Conservation (phyloP, 1,140 invertebrate genomes). For the Berghia stephanieae region DNA sequence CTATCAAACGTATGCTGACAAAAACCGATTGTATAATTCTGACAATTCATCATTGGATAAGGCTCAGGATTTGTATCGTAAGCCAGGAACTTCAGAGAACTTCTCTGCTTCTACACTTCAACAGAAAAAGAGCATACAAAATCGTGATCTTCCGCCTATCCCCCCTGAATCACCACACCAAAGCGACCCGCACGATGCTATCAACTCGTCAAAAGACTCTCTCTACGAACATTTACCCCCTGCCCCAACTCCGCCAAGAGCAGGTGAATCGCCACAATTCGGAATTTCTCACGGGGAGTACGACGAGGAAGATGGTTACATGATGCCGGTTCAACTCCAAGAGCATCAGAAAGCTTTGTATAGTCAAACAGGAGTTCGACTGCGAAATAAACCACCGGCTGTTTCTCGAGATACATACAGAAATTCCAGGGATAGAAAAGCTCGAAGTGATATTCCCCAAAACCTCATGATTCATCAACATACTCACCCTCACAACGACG, state of each 20-base stretch:
- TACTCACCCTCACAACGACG: conserved; percentile 23
- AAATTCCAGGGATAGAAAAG: conserved; percentile 32
- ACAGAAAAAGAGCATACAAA: conserved; percentile 43
- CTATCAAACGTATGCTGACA: too few species aligned
- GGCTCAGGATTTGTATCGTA: too few species aligned
- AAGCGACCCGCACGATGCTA: background rate
- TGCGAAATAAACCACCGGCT: conserved; percentile 44
- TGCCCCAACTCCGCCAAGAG: conserved; percentile 46
- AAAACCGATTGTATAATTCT: too few species aligned
- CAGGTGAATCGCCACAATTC: conserved; percentile 14
- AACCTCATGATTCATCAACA: conserved; percentile 22
- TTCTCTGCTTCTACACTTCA: too few species aligned
- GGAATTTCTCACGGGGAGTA: background rate
- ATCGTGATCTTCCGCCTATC: conserved; percentile 56
- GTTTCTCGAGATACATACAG: conserved; percentile 37
- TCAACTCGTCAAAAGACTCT: conserved; percentile 43
- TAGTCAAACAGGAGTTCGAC: conserved; percentile 32
- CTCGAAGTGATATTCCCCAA: conserved; percentile 36
- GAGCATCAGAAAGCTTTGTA: conserved; percentile 31
- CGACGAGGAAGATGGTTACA: conserved; percentile 55
- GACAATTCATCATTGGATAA: too few species aligned
- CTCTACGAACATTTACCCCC: conserved; percentile 59
- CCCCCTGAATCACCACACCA: conserved; percentile 28
- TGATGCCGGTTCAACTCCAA: conserved; percentile 48
- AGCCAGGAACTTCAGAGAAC: too few species aligned